Percentiles rank a stretch among this genome's conserved stretches.
Conservation (phyloP, 2,888 invertebrate genomes). For the Heterodera filipjevi region DNA sequence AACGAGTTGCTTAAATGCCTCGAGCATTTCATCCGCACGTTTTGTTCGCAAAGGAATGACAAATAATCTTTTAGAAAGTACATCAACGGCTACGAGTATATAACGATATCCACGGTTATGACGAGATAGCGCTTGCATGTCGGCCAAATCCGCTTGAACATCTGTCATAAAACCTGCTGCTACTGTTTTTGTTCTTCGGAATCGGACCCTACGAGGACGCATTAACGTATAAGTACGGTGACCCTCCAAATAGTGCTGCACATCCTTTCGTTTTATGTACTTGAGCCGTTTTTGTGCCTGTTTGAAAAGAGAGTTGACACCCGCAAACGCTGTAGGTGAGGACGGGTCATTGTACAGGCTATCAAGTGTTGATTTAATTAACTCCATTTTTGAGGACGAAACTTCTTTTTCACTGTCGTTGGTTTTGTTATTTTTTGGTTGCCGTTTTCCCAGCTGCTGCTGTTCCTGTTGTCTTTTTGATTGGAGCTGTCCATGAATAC, state of each 20-base stretch:
- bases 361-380: background rate
- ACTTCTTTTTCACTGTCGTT: too few species aligned
- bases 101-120: slow-evolving; percentile 20
- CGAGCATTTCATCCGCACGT: slow-evolving; percentile 7
- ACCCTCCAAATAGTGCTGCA: slow-evolving; percentile 26
- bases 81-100: slow-evolving; percentile 25
- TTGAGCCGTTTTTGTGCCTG: background rate
- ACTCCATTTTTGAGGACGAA: slow-evolving; percentile 10
- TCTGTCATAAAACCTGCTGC: too few species aligned
- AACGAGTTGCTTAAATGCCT: slow-evolving; percentile 25
- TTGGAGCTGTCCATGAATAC: too few species aligned
- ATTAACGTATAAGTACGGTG: slow-evolving; percentile 24
- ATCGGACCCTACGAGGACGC: slow-evolving; percentile 15
- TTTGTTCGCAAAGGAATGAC: slow-evolving; percentile 18
- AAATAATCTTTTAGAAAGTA: slow-evolving; percentile 17
- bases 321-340: background rate
- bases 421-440: background rate
- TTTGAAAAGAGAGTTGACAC: background rate
- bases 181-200: background rate
- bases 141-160: slow-evolving; percentile 31
- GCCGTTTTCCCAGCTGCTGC: background rate
- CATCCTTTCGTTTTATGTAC: slow-evolving; percentile 9
- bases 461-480: background rate
- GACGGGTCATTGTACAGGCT: background rate
- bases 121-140: slow-evolving; percentile 23